Evolutionary conservation across 2,888 invertebrate species (phyloP).

Genomic region (Thymelicus lineola): DNA sequence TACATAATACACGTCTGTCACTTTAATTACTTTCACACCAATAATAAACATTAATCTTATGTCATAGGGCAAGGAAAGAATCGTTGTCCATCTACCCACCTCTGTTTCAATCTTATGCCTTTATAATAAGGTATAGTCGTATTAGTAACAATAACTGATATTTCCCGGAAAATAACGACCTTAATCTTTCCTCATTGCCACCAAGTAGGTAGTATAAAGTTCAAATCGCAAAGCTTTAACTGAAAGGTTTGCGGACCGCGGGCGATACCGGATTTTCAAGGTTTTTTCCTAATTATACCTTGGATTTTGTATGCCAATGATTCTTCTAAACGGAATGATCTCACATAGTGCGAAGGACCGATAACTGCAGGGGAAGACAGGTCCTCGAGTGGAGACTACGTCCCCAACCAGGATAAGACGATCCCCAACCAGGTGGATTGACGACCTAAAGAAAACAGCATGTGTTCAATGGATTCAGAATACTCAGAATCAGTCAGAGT

Average conservation of each 20-base stretch:
- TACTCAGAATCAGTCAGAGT: no score
- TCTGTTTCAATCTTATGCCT: background rate
- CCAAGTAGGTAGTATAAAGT: constrained; percentile 3
- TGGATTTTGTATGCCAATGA: no score
- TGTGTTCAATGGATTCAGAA: no score
- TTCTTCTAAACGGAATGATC: no score
- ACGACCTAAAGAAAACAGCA: no score
- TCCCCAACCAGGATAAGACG: no score
- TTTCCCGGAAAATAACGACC: background rate
- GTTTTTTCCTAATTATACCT: background rate
- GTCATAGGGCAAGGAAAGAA: constrained; percentile 4
- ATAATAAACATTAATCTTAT: background rate
- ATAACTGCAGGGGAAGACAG: no score
- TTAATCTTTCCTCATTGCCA: constrained; percentile 20
- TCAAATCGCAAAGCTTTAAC: constrained; percentile 18
- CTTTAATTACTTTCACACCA: background rate
- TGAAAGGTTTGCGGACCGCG: constrained; percentile 12
- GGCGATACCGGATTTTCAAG: background rate
- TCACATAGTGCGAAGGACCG: no score
- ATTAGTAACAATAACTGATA: background rate
- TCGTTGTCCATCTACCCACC: background rate
- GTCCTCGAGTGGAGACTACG: no score
- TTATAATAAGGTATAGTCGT: background rate
- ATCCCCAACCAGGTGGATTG: no score
- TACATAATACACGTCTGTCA: background rate